A percentile compares a stretch with the other conserved stretches of the same genome.
Conservation (phyloP, 2,888 invertebrate species). For the Drosophila demipolita region DNA sequence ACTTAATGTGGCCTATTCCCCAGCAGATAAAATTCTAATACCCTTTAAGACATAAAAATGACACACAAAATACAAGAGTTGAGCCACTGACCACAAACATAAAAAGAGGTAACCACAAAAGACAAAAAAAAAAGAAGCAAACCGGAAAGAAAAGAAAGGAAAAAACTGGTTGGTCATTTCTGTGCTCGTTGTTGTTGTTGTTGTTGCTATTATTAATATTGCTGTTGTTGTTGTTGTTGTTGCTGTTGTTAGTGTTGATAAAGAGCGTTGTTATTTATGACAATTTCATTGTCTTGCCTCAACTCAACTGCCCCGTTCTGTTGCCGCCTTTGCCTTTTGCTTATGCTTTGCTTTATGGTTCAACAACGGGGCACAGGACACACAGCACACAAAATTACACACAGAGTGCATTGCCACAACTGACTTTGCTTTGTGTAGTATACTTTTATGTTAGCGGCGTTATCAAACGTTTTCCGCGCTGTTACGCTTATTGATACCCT, state of each 20-base stretch:
- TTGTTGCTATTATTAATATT: constrained; percentile 4
- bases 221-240: constrained; percentile 58
- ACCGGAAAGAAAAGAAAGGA: constrained; percentile 30
- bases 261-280: constrained; percentile 74
- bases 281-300: constrained; percentile 78
- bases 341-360: constrained; percentile 41
- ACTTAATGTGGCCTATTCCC: constrained; percentile 6
- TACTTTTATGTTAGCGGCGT: constrained; percentile 65
- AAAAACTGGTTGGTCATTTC: constrained; percentile 67
- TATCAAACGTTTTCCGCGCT: constrained; percentile 80
- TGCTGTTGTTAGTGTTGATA: constrained; percentile 40
- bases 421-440: constrained; percentile 52
- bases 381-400: constrained; percentile 8
- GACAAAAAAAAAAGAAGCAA: constrained; percentile 5
- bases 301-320: constrained; percentile 64
- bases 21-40: constrained; percentile 50
- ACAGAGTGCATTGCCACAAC: constrained; percentile 19
- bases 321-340: constrained; percentile 66
- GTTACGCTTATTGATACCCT: constrained; percentile 69
- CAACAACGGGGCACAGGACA: constrained; percentile 32
- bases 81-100: constrained; percentile 68
- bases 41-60: constrained; percentile 64
- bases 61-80: constrained; percentile 66
- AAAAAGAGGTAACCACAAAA: constrained; percentile 24
- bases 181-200: constrained; percentile 23